A percentile compares a stretch with the other conserved stretches of the same genome.
Evolutionary conservation across 2,113 vertebrate species (phyloP).

Genomic region (Limnothrissa miodon): DNA sequence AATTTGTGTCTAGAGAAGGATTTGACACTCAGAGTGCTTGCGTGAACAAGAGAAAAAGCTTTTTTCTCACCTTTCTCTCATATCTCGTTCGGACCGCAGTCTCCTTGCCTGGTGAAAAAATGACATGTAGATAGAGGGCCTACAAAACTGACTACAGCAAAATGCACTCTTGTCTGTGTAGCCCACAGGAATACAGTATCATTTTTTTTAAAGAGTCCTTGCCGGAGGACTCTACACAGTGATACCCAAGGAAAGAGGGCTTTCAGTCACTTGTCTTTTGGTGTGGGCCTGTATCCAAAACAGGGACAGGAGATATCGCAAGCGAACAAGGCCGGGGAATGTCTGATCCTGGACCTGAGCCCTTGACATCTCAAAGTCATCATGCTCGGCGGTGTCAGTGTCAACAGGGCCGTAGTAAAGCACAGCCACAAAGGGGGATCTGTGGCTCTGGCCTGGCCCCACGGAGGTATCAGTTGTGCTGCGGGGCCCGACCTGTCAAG

Average conservation of each 20-base stretch:
- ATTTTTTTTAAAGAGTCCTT: not conserved
- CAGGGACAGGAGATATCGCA: not conserved
- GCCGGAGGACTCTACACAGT: not conserved
- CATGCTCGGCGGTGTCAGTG: not conserved
- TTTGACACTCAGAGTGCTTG: not conserved
- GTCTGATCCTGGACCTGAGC: not conserved
- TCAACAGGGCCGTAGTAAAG: not conserved
- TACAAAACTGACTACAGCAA: not conserved
- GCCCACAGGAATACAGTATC: not conserved
- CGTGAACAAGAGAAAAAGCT: not conserved
- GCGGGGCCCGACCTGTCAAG: not conserved
- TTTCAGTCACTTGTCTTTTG: not conserved
- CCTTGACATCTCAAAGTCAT: not conserved
- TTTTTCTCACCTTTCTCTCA: not conserved
- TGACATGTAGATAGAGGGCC: not conserved
- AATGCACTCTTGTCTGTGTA: not conserved
- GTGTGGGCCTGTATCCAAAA: not conserved
- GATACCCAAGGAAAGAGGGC: not conserved
- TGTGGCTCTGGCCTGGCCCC: not conserved
- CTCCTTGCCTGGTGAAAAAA: not conserved
- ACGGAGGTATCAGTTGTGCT: conserved; percentile 11
- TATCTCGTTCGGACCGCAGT: not conserved
- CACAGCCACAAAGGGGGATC: not conserved
- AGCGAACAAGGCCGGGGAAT: not conserved
- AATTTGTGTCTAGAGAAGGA: not conserved